These are phyloP conservation scores for Drusus annulatus DNA, from an alignment of 1,140 invertebrate genomes.

Conservation along the genomic window DNA sequence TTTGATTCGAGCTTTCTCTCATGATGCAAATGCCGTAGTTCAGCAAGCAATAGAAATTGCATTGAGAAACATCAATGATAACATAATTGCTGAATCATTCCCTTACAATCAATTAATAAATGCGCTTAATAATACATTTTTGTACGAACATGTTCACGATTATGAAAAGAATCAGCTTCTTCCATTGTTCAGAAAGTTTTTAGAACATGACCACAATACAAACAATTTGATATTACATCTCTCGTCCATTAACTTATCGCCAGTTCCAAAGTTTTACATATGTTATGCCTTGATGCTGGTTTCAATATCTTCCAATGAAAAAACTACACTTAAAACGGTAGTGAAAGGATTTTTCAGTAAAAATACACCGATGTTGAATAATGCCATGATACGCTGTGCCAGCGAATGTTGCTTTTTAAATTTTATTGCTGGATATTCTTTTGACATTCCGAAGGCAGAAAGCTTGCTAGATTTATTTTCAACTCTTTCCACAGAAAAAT, in stretches of 20 bases:
- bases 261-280: constrained; percentile 53
- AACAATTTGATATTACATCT: constrained; percentile 35
- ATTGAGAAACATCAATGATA: constrained; percentile 26
- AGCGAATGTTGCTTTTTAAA: constrained; percentile 48
- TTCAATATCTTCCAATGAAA: neutral
- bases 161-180: constrained; percentile 44
- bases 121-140: constrained; percentile 49
- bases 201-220: constrained; percentile 30
- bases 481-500: constrained; percentile 10
- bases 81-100: constrained; percentile 31
- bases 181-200: constrained; percentile 40
- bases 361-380: constrained; percentile 40
- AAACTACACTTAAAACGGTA: constrained; percentile 1
- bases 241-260: constrained; percentile 34
- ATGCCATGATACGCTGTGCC: constrained; percentile 41
- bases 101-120: constrained; percentile 48
- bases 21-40: constrained; percentile 47
- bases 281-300: constrained; percentile 33
- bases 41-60: constrained; percentile 46
- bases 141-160: constrained; percentile 51
- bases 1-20: constrained; percentile 43
- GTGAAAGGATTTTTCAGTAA: constrained; percentile 37
- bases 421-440: constrained; percentile 29
- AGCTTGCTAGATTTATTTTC: constrained; percentile 27
- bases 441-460: neutral